These are phyloP conservation scores for Theristicus caerulescens DNA, from an alignment of 2,113 vertebrate genomes.

Conservation along the genomic window DNA sequence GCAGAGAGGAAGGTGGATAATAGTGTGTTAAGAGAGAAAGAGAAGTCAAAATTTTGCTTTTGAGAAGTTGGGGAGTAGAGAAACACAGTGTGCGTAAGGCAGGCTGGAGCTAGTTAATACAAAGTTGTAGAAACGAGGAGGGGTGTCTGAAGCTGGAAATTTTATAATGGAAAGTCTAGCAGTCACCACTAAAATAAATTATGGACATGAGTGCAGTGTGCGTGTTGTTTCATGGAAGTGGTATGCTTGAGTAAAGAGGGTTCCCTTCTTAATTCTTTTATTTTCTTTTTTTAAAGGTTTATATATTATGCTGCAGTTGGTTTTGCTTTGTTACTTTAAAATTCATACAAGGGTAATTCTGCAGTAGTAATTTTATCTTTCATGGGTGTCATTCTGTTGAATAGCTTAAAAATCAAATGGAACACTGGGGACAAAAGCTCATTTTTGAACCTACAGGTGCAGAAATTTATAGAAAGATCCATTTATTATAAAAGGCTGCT, in stretches of 20 bases:
- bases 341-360: neutral
- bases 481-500: neutral
- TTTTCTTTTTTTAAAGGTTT: neutral
- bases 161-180: slow-evolving; percentile 18
- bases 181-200: neutral
- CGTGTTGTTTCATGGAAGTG: neutral
- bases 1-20: neutral
- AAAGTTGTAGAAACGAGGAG: neutral
- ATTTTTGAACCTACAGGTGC: neutral
- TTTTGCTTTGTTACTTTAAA: neutral
- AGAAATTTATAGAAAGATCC: neutral
- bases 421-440: neutral
- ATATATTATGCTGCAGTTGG: neutral
- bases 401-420: neutral
- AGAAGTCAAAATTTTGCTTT: neutral
- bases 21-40: neutral
- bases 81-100: neutral
- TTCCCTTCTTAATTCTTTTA: neutral
- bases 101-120: neutral
- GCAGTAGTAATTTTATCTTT: neutral
- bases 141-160: neutral
- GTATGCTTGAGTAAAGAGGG: neutral
- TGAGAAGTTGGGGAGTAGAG: neutral
- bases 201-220: neutral
- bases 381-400: neutral